Evolutionary conservation across 2,113 vertebrate species (phyloP), one percentile per base, ranked within the genome.

Genomic region (Cryptotis parvus): DNA sequence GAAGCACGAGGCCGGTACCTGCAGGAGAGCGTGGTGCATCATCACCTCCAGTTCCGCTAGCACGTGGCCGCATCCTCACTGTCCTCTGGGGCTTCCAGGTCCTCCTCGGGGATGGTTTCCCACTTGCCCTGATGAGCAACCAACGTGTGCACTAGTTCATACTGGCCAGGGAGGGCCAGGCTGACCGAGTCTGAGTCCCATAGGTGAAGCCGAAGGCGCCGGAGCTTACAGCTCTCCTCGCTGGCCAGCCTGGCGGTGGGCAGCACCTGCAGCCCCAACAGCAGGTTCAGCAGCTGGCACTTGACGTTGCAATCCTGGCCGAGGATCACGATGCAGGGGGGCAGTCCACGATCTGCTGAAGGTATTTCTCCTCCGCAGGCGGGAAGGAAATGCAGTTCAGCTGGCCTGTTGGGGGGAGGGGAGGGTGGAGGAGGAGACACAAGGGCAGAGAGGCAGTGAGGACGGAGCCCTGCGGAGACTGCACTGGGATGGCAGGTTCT

Each of bases 41-140:
- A 98, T 98, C 96, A 99, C 98, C 97, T 99, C 99, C 95, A 99
- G 98, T 96, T 99, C 99, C 0, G 99, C 99, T 87, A 98, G 95
- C 76, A 96, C 97, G 84, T 99, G 98, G 99, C 99, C 0, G 99
- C 98, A 49, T 99, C 99, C 91, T 99, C 97, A 2, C 96, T 98
- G 84, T 99, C 98, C 37, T 98, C 98, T 1, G 98, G 98, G 85
- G 99, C 98, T 96, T 99, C 98, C 95, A 99, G 96, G 96, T 99
- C 99, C 97, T 99, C 98, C 92, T 98, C 97, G 0, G 99, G 99
- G 43, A 99, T 98, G 0, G 99, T 99, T 86, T 99, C 98, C 99
- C 99, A 99, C 92, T 98, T 98, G 6, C 99, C 98, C 31, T 98
- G 97, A 97, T 99, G 99, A 0, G 99, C 98, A 1, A 97, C 98